A percentile compares a stretch with the other conserved stretches of the same genome.
Evolutionary conservation across 23 tunicate species (phyloP).

Genomic region (Corella eumyota): DNA sequence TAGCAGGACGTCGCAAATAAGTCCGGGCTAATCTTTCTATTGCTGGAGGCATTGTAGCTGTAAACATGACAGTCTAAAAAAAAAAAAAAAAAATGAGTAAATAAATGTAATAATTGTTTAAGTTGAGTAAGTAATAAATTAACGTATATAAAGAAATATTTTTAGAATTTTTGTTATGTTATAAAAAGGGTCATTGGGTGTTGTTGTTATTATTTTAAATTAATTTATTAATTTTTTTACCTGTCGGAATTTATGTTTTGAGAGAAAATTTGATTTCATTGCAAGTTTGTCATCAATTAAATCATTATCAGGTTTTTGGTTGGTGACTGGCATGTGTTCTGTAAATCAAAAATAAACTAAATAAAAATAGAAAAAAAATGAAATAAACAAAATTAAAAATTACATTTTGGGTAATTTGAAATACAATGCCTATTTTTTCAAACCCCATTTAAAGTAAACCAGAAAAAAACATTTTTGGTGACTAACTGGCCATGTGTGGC

Average conservation of each 20-base stretch:
- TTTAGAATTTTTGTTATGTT: not conserved
- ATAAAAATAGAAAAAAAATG: no score
- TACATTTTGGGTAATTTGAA: no score
- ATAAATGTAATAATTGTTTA: not conserved
- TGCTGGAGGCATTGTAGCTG: constrained; percentile 96
- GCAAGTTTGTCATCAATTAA: constrained; percentile 56
- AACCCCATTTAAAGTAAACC: no score
- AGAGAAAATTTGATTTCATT: constrained; percentile 86
- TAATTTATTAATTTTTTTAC: no score
- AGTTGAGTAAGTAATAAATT: not conserved
- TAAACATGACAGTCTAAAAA: constrained; percentile 96
- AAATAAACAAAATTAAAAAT: no score
- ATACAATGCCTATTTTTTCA: no score
- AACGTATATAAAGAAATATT: not conserved
- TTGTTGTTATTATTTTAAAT: no score
- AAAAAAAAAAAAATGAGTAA: not conserved
- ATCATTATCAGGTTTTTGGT: constrained; percentile 85
- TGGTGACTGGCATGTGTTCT: constrained; percentile 99
- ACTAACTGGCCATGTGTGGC: no score
- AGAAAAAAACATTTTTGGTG: no score
- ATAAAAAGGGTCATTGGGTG: not conserved
- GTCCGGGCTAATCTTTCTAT: constrained; percentile 90
- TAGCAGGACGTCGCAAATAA: constrained; percentile 80
- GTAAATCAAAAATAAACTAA: constrained; percentile 1
- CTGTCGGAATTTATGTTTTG: constrained; percentile 86